These are phyloP conservation scores for Mastomys natalensis DNA, from an alignment of 2,113 vertebrate genomes.

Conservation along the genomic window DNA sequence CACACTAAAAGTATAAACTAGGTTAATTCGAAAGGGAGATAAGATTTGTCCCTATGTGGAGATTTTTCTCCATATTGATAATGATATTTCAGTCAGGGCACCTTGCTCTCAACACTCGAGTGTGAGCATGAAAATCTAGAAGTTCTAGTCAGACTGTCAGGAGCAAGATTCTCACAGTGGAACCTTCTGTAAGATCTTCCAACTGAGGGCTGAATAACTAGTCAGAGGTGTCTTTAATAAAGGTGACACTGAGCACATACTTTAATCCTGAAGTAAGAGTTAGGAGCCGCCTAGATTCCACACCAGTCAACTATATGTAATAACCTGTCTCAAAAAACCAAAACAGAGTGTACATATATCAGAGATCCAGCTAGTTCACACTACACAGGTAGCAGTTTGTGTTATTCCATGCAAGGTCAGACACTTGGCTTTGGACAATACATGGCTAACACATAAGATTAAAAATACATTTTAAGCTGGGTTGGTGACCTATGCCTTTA, in stretches of 20 bases:
- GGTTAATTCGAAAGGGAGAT: slow-evolving; percentile 28
- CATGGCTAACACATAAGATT: not conserved
- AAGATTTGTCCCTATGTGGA: not conserved
- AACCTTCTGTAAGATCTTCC: not conserved
- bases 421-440: not conserved
- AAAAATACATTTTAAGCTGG: not conserved
- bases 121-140: not conserved
- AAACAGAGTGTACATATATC: too few relatives aligned
- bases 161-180: not conserved
- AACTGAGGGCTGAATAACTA: not conserved
- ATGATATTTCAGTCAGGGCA: not conserved
- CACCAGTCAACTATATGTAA: not conserved
- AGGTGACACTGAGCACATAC: not conserved
- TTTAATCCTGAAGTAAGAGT: not conserved
- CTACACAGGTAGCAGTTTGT: too few relatives aligned
- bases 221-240: not conserved
- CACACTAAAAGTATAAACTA: not conserved
- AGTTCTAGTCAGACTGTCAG: not conserved
- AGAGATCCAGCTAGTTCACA: too few relatives aligned
- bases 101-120: not conserved
- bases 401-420: not conserved
- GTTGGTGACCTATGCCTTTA: not conserved
- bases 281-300: not conserved
- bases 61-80: not conserved
- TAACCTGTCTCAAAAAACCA: not conserved